Conservation (phyloP, 2,113 vertebrate species). For the Oncorhynchus gorbuscha region DNA sequence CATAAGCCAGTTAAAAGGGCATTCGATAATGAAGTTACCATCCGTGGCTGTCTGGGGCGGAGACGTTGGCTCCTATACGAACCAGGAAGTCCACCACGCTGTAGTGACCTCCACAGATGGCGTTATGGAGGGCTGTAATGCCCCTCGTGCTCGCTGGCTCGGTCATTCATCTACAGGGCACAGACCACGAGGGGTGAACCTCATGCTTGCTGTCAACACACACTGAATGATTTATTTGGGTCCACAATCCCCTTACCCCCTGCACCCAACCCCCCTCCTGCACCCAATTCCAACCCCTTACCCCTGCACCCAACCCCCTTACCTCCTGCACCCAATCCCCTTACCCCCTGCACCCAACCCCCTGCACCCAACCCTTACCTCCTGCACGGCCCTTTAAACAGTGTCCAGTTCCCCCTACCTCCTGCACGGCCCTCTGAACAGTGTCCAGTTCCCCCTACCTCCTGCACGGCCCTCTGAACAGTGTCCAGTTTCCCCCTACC, state of each 20-base stretch:
- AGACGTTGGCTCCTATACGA: conserved; percentile 82
- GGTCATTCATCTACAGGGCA: conserved; percentile 79
- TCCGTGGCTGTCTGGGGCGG: conserved; percentile 88
- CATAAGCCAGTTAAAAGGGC: neutral
- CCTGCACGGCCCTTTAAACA: conserved; percentile 81
- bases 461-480: conserved; percentile 29
- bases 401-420: too few relatives aligned
- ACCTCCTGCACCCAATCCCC: conserved; percentile 76
- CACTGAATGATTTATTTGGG: neutral
- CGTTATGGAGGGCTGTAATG: conserved; percentile 91
- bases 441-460: too few relatives aligned
- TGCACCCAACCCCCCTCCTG: too few relatives aligned
- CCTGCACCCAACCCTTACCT: too few relatives aligned
- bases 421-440: too few relatives aligned
- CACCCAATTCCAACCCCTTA: too few relatives aligned
- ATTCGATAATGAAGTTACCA: conserved; percentile 76
- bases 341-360: conserved; percentile 80
- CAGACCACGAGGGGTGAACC: neutral
- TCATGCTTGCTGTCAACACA: neutral
- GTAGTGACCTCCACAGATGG: conserved; percentile 87
- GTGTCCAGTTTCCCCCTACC: too few relatives aligned
- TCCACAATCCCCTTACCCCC: too few relatives aligned
- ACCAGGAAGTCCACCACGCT: conserved; percentile 86
- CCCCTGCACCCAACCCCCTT: too few relatives aligned
- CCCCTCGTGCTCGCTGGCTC: conserved; percentile 88